These are phyloP conservation scores for Luperina testacea DNA, from an alignment of 2,888 invertebrate genomes.

Conservation along the genomic window DNA sequence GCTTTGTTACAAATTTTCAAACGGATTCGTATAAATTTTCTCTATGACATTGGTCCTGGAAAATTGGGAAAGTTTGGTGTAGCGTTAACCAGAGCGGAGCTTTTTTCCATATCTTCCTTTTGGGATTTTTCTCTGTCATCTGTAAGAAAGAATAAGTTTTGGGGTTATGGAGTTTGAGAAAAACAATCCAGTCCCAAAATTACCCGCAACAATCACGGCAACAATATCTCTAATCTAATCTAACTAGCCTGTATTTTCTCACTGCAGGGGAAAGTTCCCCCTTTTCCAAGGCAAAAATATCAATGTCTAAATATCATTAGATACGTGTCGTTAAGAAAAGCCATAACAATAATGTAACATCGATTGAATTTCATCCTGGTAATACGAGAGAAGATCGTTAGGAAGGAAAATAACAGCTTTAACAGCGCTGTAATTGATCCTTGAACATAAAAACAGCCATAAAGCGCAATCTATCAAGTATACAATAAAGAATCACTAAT, in stretches of 20 bases:
- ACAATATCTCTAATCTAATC: neutral
- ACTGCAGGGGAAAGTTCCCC: neutral
- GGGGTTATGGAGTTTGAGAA: neutral
- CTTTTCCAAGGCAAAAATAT: neutral
- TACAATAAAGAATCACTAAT: slow-evolving; percentile 21
- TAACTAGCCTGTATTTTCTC: neutral
- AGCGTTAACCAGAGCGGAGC: neutral
- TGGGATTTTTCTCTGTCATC: slow-evolving; percentile 39
- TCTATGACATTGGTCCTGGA: slow-evolving; percentile 40
- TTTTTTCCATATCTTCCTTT: slow-evolving; percentile 23
- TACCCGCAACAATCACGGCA: neutral
- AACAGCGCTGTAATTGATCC: slow-evolving; percentile 44
- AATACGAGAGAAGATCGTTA: slow-evolving; percentile 44
- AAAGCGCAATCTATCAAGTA: slow-evolving; percentile 40
- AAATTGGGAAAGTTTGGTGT: slow-evolving; percentile 48
- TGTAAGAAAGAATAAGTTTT: slow-evolving; percentile 20
- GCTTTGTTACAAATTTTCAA: slow-evolving; percentile 39
- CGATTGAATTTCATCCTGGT: slow-evolving; percentile 28
- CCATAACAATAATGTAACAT: slow-evolving; percentile 24
- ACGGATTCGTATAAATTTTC: slow-evolving; percentile 34
- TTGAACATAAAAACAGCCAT: slow-evolving; percentile 49
- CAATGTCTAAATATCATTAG: neutral
- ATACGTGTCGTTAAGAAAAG: slow-evolving; percentile 9
- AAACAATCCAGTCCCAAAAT: neutral
- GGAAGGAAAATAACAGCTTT: slow-evolving; percentile 39